These are phyloP conservation scores for Drosophila prolongata DNA, from an alignment of 2,888 invertebrate genomes.

Conservation along the genomic window DNA sequence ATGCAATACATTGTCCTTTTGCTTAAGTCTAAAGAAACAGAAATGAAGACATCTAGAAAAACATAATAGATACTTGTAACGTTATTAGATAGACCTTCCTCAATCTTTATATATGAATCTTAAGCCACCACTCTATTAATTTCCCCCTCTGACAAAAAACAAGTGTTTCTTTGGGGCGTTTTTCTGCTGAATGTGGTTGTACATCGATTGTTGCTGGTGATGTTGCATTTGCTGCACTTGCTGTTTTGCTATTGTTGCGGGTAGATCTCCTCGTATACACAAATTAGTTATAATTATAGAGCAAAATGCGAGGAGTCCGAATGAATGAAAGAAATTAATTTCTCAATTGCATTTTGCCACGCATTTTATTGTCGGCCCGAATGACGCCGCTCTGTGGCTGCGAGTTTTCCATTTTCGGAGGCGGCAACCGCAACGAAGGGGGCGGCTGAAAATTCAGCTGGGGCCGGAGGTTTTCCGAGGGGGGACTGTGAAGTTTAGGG, in stretches of 20 bases:
- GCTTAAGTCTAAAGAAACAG: too few relatives aligned
- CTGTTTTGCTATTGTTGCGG: constrained; percentile 12
- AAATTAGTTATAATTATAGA: constrained; percentile 81
- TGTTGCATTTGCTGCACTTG: constrained; percentile 32
- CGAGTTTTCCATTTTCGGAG: constrained; percentile 45
- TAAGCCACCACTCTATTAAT: neutral
- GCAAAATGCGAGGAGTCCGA: constrained; percentile 69
- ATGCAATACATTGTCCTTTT: too few relatives aligned
- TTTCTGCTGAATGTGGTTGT: constrained; percentile 30
- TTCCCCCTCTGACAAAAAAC: constrained; percentile 25
- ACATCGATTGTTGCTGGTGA: constrained; percentile 32
- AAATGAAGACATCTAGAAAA: too few relatives aligned
- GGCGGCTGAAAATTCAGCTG: neutral
- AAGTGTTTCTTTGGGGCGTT: constrained; percentile 77
- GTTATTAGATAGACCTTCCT: neutral
- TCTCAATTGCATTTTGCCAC: constrained; percentile 79
- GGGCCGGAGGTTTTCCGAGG: constrained; percentile 9
- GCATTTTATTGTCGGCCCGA: constrained; percentile 74
- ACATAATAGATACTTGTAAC: too few relatives aligned
- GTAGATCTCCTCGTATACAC: constrained; percentile 61
- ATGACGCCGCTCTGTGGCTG: constrained; percentile 10
- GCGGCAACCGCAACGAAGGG: constrained; percentile 54
- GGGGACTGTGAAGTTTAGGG: constrained; percentile 18
- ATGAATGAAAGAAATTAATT: constrained; percentile 78
- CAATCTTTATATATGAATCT: neutral